Evolutionary conservation across 2,888 invertebrate genomes (phyloP), one percentile per base, ranked within the genome.

Genomic region (Drosophila mimica): DNA sequence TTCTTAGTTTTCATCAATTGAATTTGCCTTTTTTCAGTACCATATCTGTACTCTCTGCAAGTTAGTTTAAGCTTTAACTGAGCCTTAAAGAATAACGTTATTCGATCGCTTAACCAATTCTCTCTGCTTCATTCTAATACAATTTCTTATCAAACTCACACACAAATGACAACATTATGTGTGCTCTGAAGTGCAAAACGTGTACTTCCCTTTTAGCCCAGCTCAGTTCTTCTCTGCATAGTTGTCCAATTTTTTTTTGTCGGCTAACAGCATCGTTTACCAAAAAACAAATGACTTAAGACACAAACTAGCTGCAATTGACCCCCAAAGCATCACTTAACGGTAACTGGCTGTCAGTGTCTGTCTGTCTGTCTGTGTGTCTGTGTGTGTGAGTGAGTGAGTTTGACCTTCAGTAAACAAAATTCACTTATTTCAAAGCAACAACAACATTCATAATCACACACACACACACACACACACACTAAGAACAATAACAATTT

Each of bases 301-400:
- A 86, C 89, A 83, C 87, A 83, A 88, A 86, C 88, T 70, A 74
- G 75, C 70, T 76, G 77, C 88, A 81, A 81, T 80, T 81, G 83
- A 82, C 81, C 83, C 85, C 75, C 80, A 74, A 68, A 76, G 61
- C 64, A 62, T 69, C 81, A 67, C 66, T 81, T 85, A 88, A 85
- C 85, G 89, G 85, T 85, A 85, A 71, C 71, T 76, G 49, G 59
- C 49, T 49, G 38, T 17, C 43, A 33, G 43, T 46, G 46, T 46
- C 25, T n/a, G 52, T 33, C 8, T n/a, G 52, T 33, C 8, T 53
- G 40, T 31, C n/a, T 60, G 36, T 48, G 40, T 67, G 65, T 25
- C n/a, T 60, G 36, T 48, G 40, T 67, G 65, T 53, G 48, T 64
- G 49, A 66, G 53, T 70, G 63, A 31, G 62, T 71, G 49, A 62